These are phyloP conservation scores for Bubalus kerabau DNA, from an alignment of 2,113 vertebrate species.

Conservation along the genomic window DNA sequence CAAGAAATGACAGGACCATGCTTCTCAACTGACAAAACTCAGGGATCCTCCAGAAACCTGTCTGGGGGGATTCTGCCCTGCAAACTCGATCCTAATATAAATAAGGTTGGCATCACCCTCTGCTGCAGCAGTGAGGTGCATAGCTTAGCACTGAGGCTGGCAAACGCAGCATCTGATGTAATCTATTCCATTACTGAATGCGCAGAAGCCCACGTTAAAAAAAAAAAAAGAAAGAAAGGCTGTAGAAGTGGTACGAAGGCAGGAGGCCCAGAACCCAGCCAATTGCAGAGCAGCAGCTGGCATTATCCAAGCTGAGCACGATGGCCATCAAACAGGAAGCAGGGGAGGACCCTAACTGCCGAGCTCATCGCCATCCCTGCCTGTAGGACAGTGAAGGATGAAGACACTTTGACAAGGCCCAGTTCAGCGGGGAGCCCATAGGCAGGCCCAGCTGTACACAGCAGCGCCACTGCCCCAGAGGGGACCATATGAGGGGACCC, in stretches of 20 bases:
- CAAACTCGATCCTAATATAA: neutral
- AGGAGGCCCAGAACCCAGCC: neutral
- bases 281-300: neutral
- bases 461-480: neutral
- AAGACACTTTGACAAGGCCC: neutral
- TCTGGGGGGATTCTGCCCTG: neutral
- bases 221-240: neutral
- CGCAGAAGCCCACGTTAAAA: neutral
- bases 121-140: neutral
- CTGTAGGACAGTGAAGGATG: neutral
- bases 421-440: neutral
- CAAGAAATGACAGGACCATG: neutral
- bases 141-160: neutral
- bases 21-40: neutral
- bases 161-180: constrained; percentile 28
- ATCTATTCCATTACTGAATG: constrained; percentile 43
- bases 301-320: neutral
- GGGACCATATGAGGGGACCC: neutral
- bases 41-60: neutral
- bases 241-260: neutral
- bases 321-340: neutral
- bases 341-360: neutral
- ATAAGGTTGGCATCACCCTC: neutral
- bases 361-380: neutral
- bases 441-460: neutral